Evolutionary conservation across 1,140 invertebrate species (phyloP).

Genomic region (Aethina tumida): DNA sequence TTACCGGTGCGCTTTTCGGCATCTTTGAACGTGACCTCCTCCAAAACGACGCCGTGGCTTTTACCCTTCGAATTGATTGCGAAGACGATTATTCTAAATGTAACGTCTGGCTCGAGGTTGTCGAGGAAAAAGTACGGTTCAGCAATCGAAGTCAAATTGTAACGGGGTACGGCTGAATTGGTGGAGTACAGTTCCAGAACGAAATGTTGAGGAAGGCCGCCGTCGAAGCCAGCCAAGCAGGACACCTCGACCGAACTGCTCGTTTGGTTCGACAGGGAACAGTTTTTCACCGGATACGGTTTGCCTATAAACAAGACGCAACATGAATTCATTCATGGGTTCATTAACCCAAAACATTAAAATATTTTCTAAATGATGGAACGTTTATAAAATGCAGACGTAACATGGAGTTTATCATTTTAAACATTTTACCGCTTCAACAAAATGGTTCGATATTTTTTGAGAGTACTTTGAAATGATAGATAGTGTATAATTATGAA

Average conservation of each 20-base stretch:
- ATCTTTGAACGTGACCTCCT: slow-evolving; percentile 65
- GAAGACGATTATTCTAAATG: slow-evolving; percentile 62
- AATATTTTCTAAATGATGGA: too few species aligned
- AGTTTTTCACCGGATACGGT: slow-evolving; percentile 65
- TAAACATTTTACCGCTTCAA: too few species aligned
- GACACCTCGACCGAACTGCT: slow-evolving; percentile 61
- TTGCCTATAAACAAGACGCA: slow-evolving; percentile 49
- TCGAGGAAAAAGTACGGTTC: slow-evolving; percentile 58
- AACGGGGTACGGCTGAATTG: slow-evolving; percentile 43
- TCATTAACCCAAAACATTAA: too few species aligned
- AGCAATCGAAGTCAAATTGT: slow-evolving; percentile 53
- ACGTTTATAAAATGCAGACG: too few species aligned
- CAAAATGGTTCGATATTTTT: too few species aligned
- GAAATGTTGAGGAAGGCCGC: slow-evolving; percentile 73
- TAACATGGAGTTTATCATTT: too few species aligned
- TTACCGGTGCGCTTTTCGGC: slow-evolving; percentile 73
- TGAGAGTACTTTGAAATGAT: too few species aligned
- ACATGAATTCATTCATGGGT: too few species aligned
- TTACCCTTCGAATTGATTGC: slow-evolving; percentile 71
- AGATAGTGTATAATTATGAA: too few species aligned
- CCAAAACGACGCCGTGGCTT: slow-evolving; percentile 56
- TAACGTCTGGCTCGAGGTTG: slow-evolving; percentile 62
- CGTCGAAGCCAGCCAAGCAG: slow-evolving; percentile 70
- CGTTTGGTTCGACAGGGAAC: slow-evolving; percentile 63
- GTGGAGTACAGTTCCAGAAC: slow-evolving; percentile 64